Evolutionary conservation across 2,113 vertebrate genomes (phyloP).

Genomic region (Anser cygnoides): DNA sequence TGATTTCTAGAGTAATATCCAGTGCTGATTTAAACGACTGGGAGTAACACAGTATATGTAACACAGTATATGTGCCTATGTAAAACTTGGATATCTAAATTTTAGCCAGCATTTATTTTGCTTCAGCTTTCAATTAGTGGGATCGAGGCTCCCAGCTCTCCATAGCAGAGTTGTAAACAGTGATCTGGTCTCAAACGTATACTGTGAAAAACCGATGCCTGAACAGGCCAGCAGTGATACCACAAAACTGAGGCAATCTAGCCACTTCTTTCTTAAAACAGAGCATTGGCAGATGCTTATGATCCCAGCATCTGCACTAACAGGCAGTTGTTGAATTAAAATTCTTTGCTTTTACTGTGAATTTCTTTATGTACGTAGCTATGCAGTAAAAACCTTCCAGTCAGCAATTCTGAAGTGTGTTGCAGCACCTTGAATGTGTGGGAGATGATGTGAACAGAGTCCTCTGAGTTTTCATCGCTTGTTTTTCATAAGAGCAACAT

Average conservation of each 20-base stretch:
- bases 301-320: neutral
- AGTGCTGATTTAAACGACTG: neutral
- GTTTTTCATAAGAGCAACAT: neutral
- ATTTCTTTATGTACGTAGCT: neutral
- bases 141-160: neutral
- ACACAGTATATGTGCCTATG: neutral
- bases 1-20: neutral
- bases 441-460: neutral
- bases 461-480: neutral
- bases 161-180: neutral
- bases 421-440: neutral
- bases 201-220: neutral
- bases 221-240: neutral
- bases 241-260: neutral
- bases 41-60: neutral
- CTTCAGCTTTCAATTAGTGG: neutral
- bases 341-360: neutral
- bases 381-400: neutral
- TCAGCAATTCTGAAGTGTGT: neutral
- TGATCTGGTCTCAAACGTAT: neutral
- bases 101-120: neutral
- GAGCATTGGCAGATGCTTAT: neutral
- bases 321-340: neutral
- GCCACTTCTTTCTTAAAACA: neutral
- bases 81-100: neutral